Conservation (phyloP, 2,113 vertebrate genomes). For the Rutilus rutilus region DNA sequence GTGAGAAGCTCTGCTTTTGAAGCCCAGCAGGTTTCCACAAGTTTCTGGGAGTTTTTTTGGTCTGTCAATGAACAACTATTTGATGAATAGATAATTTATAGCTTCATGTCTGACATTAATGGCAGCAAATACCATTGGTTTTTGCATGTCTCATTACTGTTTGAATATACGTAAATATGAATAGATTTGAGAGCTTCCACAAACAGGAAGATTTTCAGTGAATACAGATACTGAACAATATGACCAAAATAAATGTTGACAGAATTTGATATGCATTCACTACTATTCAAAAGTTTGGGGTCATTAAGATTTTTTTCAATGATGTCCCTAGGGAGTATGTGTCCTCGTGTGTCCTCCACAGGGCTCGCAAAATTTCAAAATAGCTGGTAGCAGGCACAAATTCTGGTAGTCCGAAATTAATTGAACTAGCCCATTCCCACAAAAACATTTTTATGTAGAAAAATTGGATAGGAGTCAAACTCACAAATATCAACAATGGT, state of each 20-base stretch:
- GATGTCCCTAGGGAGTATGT: background rate
- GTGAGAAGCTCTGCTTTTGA: background rate
- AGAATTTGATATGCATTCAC: background rate
- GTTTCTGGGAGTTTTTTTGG: background rate
- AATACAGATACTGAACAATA: background rate
- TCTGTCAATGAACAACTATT: too few relatives aligned
- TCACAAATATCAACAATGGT: too few relatives aligned
- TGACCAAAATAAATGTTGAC: background rate
- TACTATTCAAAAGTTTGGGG: background rate
- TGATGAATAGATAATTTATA: background rate
- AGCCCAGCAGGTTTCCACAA: background rate
- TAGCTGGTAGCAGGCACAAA: too few relatives aligned
- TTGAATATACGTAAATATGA: background rate
- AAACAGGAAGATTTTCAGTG: slow-evolving; percentile 9
- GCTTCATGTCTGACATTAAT: background rate
- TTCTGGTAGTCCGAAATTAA: too few relatives aligned
- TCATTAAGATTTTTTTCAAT: background rate
- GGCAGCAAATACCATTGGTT: background rate
- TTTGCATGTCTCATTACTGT: background rate
- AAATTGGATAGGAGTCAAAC: too few relatives aligned
- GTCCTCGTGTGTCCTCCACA: too few relatives aligned
- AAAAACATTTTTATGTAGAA: too few relatives aligned
- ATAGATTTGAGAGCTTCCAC: background rate
- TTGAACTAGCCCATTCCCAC: too few relatives aligned
- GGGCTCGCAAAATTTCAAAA: too few relatives aligned